Conservation (phyloP, 2,888 invertebrate genomes). For the Xestia rhomboidea region DNA sequence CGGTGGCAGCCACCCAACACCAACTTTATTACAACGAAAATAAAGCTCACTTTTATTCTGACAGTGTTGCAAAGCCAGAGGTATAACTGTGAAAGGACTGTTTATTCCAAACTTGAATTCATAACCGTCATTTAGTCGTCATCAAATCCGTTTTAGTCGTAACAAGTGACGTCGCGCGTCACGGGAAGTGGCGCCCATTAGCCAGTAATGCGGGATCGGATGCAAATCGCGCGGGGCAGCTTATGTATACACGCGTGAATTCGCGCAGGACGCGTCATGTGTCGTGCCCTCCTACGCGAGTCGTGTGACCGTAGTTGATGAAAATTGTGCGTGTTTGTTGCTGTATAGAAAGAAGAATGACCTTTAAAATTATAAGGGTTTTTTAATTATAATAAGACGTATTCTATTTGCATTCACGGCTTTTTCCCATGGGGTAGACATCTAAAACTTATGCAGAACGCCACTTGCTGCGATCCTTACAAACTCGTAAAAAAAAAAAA, state of each 20-base stretch:
- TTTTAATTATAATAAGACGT: not conserved
- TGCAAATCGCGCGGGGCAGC: slow-evolving; percentile 81
- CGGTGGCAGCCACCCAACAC: not conserved
- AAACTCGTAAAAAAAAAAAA: too few relatives aligned
- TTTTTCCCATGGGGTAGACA: not conserved
- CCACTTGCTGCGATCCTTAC: not conserved
- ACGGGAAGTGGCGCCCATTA: slow-evolving; percentile 53
- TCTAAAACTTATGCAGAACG: not conserved
- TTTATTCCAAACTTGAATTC: slow-evolving; percentile 9
- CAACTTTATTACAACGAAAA: not conserved
- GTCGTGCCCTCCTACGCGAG: slow-evolving; percentile 26
- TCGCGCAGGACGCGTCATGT: slow-evolving; percentile 59
- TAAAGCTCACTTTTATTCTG: not conserved
- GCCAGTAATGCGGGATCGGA: slow-evolving; percentile 66
- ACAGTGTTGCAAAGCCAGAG: not conserved
- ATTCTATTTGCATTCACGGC: not conserved
- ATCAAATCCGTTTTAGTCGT: slow-evolving; percentile 40
- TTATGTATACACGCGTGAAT: slow-evolving; percentile 82
- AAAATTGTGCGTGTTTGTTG: slow-evolving; percentile 4
- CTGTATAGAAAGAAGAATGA: not conserved
- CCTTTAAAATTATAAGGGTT: not conserved
- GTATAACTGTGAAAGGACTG: not conserved
- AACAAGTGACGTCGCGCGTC: slow-evolving; percentile 51
- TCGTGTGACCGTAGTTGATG: not conserved
- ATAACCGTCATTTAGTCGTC: slow-evolving; percentile 38